Evolutionary conservation across 92 coral and sea anemone genomes (phyloP).

Genomic region (Siderastrea siderea): DNA sequence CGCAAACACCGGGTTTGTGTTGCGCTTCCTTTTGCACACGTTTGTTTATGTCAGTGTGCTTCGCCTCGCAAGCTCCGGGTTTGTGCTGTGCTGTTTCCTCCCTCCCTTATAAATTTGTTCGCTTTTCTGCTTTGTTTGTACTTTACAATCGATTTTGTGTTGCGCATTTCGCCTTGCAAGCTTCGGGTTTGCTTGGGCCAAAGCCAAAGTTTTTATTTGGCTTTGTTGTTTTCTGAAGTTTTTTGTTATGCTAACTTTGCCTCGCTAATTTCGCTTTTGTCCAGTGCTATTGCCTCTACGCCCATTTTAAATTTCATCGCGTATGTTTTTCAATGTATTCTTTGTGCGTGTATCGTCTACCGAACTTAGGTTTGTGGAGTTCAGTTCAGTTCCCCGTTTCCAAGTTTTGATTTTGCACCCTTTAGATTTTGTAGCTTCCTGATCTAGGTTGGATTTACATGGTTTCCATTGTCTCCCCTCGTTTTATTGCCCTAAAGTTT

Average conservation of each 20-base stretch:
- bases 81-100: background rate
- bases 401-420: conserved; percentile 1
- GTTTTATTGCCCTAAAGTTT: background rate
- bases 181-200: background rate
- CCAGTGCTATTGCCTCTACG: conserved; percentile 2
- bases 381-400: conserved; percentile 4
- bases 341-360: conserved; percentile 8
- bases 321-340: conserved; percentile 5
- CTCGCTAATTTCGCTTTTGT: background rate
- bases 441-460: background rate
- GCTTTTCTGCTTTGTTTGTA: background rate
- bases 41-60: background rate
- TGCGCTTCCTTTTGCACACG: background rate
- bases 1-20: too few species aligned
- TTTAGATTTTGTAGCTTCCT: conserved; percentile 11
- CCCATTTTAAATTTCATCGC: background rate
- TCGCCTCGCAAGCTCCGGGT: background rate
- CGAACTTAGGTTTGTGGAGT: conserved; percentile 17
- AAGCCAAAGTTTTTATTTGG: background rate
- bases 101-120: background rate
- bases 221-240: background rate
- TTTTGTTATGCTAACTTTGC: conserved; percentile 6
- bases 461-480: background rate
- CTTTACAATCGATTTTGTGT: background rate
- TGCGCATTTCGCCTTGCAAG: background rate